Conservation (phyloP, 2,888 invertebrate genomes). For the Philereme transversata region DNA sequence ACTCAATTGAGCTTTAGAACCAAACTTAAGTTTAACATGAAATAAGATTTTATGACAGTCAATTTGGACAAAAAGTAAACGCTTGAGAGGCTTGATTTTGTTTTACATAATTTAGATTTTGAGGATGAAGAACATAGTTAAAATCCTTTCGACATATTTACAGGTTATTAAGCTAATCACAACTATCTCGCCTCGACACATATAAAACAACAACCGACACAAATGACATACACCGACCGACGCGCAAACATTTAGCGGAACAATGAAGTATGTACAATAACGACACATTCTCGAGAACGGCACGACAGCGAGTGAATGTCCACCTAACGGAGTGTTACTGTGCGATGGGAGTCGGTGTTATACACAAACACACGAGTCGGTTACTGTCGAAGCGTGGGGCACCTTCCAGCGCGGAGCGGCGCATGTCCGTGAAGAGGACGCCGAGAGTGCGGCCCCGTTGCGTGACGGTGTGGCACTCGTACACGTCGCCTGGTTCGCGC, state of each 20-base stretch:
- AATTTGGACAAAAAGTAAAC: too few relatives aligned
- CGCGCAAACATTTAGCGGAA: conserved; percentile 26
- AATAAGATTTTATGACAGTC: too few relatives aligned
- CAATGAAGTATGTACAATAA: conserved; percentile 19
- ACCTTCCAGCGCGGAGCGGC: conserved; percentile 46
- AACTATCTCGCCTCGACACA: neutral
- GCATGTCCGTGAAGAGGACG: conserved; percentile 65
- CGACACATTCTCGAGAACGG: conserved; percentile 25
- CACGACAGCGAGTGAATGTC: conserved; percentile 20
- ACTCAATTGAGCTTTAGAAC: too few relatives aligned
- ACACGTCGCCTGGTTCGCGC: conserved; percentile 52
- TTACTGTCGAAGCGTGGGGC: conserved; percentile 12
- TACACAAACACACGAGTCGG: conserved; percentile 31
- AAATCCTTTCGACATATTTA: too few relatives aligned
- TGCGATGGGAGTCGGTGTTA: conserved; percentile 24
- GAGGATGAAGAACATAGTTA: too few relatives aligned
- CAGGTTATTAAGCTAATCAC: too few relatives aligned
- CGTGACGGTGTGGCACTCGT: conserved; percentile 70
- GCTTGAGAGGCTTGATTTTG: too few relatives aligned
- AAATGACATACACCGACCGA: conserved; percentile 10
- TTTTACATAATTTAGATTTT: too few relatives aligned
- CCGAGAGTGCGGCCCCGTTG: conserved; percentile 65
- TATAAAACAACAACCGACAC: conserved; percentile 8
- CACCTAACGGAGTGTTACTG: conserved; percentile 25
- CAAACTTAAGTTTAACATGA: too few relatives aligned